phyloP scores from a whole-genome alignment of 2,888 invertebrate genomes.

The Himalopsyche kuldschensis region DNA sequence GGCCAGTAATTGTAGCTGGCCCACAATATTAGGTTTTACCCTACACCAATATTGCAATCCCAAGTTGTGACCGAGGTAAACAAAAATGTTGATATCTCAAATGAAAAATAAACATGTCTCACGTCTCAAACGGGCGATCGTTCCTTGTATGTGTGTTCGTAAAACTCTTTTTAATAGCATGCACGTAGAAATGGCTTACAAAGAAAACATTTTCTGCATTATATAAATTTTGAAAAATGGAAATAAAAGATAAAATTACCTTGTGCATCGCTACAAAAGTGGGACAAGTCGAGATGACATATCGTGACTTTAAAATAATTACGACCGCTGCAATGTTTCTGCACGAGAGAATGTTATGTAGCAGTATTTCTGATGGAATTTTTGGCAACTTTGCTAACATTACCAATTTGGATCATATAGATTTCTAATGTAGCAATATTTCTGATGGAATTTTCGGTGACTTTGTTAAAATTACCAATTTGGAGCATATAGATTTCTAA shows the following conservation, averaged over 20 bases:
- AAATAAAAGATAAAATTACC: neutral
- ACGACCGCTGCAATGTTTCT: no score
- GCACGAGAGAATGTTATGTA: no score
- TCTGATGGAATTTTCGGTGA: no score
- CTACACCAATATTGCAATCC: no score
- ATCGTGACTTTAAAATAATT: neutral
- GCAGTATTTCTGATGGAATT: no score
- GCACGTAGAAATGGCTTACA: neutral
- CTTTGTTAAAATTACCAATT: no score
- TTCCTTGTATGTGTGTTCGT: neutral
- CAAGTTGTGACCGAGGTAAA: neutral
- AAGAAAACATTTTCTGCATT: neutral
- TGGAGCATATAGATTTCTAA: no score
- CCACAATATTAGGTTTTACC: no score
- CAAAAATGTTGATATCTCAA: neutral
- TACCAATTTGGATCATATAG: no score
- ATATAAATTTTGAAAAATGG: neutral
- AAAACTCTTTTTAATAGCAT: neutral
- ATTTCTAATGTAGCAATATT: no score
- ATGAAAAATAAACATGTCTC: neutral
- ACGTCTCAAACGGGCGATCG: neutral
- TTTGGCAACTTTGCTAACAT: no score
- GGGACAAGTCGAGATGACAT: neutral
- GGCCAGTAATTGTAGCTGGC: no score
- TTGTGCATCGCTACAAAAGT: neutral